A percentile compares a stretch with the other conserved stretches of the same genome.
Evolutionary conservation across 2,113 vertebrate genomes (phyloP).

Genomic region (Carassius gibelio): DNA sequence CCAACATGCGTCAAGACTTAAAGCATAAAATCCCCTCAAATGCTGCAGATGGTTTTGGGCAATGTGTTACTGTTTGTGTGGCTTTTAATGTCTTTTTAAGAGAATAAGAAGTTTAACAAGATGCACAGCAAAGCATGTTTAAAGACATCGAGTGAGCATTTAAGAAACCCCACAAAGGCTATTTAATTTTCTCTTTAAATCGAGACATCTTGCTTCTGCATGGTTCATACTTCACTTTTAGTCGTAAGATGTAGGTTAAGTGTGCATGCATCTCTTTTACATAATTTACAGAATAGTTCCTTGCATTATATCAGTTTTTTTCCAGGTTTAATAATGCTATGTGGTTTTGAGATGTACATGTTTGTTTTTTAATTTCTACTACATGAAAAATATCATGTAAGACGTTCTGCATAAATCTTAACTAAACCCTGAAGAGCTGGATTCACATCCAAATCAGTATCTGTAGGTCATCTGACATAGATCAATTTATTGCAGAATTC

Average conservation of each 20-base stretch:
- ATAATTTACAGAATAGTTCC: not conserved
- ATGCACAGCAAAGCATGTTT: not conserved
- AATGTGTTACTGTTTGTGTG: conserved; percentile 17
- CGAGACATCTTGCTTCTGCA: not conserved
- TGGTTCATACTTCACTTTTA: not conserved
- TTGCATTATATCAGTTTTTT: not conserved
- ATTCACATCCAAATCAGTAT: not conserved
- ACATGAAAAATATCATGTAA: not conserved
- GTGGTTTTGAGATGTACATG: not conserved
- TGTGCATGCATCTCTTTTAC: not conserved
- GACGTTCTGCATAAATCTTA: not conserved
- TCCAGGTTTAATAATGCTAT: not conserved
- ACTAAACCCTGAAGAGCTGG: not conserved
- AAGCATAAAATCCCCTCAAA: not conserved
- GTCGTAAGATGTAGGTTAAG: not conserved
- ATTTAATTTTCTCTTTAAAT: not conserved
- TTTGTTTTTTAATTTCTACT: not conserved
- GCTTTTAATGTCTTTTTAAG: not conserved
- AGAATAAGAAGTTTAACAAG: not conserved
- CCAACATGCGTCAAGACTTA: conserved; percentile 3
- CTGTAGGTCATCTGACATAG: not conserved
- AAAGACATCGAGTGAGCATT: not conserved
- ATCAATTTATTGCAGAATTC: not conserved
- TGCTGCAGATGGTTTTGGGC: conserved; percentile 2
- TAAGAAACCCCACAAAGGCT: not conserved